Base-by-base conservation (phyloP, 2,888 invertebrate genomes). In the Hirtodrosophila confusa region DNA sequence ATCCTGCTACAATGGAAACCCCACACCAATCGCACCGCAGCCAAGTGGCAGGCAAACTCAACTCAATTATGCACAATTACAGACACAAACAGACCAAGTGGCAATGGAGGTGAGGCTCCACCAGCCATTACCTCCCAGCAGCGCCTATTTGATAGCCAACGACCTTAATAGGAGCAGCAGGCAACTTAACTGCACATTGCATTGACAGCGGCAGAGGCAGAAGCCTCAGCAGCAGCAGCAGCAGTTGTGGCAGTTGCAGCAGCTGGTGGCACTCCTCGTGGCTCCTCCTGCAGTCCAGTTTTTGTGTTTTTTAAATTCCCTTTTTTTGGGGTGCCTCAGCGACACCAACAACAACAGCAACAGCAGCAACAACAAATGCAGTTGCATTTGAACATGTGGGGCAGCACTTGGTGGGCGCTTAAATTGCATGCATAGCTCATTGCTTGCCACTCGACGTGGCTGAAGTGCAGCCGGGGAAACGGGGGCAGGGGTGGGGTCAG, bases 381-480 rank as follows among this genome's bases (percentile, higher is more conserved):
- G 17, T 17, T 17, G 17, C 17, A 17, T 17, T 17, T 17, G 17
- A 17, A 17, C 17, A 17, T 17, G 17, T 62, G 50, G 43, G 49
- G 65, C 40, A 45, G 66, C 58, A 53, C 66, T 55, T 36, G 62
- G 54, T 78, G 68, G 64, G 75, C 75, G 72, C 73, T 87, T 73
- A 73, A 87, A 84, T 82, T 83, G 88, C 79, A 86, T 86, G 83
- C 83, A 88, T 80, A 85, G 88, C 88, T 88, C 88, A 86, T 86
- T 82, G 83, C 88, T 67, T 76, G 86, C 73, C 83, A 80, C 82
- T 82, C 82, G 85, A 85, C 75, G 62, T 65, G 69, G 66, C 67
- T 80, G 70, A 84, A 80, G 87, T 74, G 64, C 65, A 56, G 76
- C 64, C 27, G 4, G 58, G 62, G 24, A 48, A 43, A 61, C 47